phyloP scores from a whole-genome alignment of 2,888 invertebrate genomes.

The Dasypogon diadema region DNA sequence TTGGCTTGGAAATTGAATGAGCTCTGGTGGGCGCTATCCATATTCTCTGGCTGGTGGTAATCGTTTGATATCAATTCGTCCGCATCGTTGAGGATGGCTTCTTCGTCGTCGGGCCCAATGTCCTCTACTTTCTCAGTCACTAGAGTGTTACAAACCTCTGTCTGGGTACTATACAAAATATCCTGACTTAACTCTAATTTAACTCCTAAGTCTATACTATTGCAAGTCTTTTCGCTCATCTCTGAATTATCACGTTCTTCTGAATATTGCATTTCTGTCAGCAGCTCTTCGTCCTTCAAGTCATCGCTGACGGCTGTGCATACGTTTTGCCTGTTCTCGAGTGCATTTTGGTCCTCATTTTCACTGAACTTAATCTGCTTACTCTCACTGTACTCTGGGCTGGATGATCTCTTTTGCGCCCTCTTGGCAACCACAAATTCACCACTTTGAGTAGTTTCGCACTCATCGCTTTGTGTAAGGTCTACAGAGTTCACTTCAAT shows the following conservation, averaged over 20 bases:
- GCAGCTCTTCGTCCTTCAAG: slow-evolving; percentile 19
- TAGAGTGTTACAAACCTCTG: slow-evolving; percentile 34
- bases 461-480: slow-evolving; percentile 1
- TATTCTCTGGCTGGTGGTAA: slow-evolving; percentile 32
- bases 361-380: slow-evolving; percentile 56
- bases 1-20: slow-evolving; percentile 54
- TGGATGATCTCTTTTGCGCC: slow-evolving; percentile 55
- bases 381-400: slow-evolving; percentile 55
- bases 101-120: slow-evolving; percentile 22
- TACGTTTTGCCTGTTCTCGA: not conserved
- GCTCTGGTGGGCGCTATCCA: slow-evolving; percentile 46
- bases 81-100: slow-evolving; percentile 46
- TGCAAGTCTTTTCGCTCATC: slow-evolving; percentile 53
- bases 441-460: slow-evolving; percentile 7
- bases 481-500: slow-evolving; percentile 52
- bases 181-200: slow-evolving; percentile 54
- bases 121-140: slow-evolving; percentile 10
- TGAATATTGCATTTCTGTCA: slow-evolving; percentile 47
- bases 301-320: slow-evolving; percentile 17
- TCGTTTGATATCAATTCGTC: slow-evolving; percentile 51
- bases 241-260: slow-evolving; percentile 48
- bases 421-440: slow-evolving; percentile 26
- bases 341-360: slow-evolving; percentile 22
- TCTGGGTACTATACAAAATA: slow-evolving; percentile 44
- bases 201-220: slow-evolving; percentile 51